Percentiles rank a stretch among this genome's conserved stretches.
Conservation (phyloP, 2,797 vertebrate genomes). For the Choloepus didactylus region DNA sequence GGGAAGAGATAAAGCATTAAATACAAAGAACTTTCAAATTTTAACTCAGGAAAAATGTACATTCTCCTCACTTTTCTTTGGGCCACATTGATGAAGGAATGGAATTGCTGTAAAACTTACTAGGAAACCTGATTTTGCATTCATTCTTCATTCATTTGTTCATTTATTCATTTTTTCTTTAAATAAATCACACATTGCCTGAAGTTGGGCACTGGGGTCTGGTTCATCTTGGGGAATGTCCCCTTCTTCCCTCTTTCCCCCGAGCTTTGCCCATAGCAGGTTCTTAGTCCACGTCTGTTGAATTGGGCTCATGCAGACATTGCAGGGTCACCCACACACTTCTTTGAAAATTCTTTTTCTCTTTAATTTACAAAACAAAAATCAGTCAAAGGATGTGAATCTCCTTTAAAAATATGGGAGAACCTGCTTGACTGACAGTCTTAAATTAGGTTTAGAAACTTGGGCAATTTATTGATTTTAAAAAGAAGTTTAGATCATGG, state of each 20-base stretch:
- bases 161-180: not conserved
- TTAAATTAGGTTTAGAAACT: conserved; percentile 22
- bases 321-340: not conserved
- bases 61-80: not conserved
- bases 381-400: not conserved
- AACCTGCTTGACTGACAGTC: not conserved
- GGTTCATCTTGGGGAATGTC: not conserved
- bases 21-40: not conserved
- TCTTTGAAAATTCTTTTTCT: not conserved
- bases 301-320: not conserved
- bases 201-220: not conserved
- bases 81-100: not conserved
- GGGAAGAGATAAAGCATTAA: not conserved
- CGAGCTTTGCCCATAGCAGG: not conserved
- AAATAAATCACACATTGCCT: not conserved
- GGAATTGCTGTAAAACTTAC: not conserved
- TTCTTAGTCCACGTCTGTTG: not conserved
- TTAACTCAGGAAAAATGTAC: not conserved
- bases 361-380: conserved; percentile 32
- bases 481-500: not conserved
- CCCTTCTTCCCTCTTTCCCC: not conserved
- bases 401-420: not conserved
- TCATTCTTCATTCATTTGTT: not conserved
- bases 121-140: not conserved
- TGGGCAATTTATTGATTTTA: not conserved